Conservation (phyloP, 1,140 invertebrate species). For the Hesperophylax magnus region DNA sequence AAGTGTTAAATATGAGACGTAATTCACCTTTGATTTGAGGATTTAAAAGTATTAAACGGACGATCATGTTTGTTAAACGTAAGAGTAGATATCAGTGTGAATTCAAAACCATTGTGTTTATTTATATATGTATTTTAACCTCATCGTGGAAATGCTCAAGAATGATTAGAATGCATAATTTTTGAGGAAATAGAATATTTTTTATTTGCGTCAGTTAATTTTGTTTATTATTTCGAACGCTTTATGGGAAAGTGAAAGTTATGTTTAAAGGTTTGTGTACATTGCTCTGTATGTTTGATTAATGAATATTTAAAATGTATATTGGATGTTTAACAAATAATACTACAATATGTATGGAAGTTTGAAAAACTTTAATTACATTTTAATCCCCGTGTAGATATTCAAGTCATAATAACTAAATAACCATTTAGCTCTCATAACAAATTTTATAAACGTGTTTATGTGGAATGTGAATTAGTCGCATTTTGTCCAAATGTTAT, state of each 20-base stretch:
- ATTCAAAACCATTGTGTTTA: conserved; percentile 16
- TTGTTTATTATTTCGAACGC: not conserved
- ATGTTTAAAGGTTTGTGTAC: not conserved
- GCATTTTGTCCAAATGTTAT: conserved; percentile 11
- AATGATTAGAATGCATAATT: conserved; percentile 11
- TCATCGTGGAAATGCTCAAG: conserved; percentile 26
- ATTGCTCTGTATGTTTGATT: conserved; percentile 16
- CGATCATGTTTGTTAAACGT: not conserved
- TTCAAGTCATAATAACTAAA: conserved; percentile 3
- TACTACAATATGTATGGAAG: not conserved
- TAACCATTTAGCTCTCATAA: conserved; percentile 23
- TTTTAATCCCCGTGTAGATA: conserved; percentile 16
- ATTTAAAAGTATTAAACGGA: conserved; percentile 26
- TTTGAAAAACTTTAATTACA: not conserved
- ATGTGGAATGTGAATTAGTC: conserved; percentile 3
- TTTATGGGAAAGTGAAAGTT: not conserved
- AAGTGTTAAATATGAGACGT: not conserved
- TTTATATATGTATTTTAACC: not conserved
- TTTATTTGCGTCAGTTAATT: conserved; percentile 6
- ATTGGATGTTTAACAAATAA: conserved; percentile 14
- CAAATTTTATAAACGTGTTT: conserved; percentile 19
- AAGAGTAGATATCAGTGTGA: conserved; percentile 17
- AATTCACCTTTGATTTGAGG: not conserved
- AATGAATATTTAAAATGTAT: conserved; percentile 20
- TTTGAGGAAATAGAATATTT: not conserved